phyloP scores from a whole-genome alignment of 2,888 invertebrate species.

The Ypsolopha scabrella region DNA sequence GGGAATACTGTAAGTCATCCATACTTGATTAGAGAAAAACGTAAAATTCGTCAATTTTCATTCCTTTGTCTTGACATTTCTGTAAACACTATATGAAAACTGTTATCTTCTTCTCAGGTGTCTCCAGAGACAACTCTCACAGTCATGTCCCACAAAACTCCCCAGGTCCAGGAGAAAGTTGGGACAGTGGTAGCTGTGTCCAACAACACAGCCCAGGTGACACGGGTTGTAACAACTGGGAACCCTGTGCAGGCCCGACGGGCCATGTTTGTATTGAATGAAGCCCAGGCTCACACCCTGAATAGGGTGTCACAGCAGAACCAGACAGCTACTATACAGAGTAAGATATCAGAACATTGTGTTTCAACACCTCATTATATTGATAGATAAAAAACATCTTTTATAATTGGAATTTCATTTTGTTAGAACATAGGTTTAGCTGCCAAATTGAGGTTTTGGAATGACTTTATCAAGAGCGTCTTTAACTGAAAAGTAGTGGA shows the following conservation, averaged over 20 bases:
- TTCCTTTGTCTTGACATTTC: not conserved
- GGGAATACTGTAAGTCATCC: slow-evolving; percentile 53
- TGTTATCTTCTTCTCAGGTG: slow-evolving; percentile 32
- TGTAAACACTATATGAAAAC: not conserved
- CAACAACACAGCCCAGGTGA: slow-evolving; percentile 53
- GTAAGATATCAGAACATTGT: slow-evolving; percentile 27
- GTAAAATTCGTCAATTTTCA: not conserved
- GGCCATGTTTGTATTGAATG: slow-evolving; percentile 65
- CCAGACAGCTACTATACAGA: slow-evolving; percentile 60
- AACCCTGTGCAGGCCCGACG: slow-evolving; percentile 42
- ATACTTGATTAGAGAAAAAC: not conserved
- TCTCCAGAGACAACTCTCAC: slow-evolving; percentile 64
- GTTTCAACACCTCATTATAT: not conserved
- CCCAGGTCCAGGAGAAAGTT: slow-evolving; percentile 62
- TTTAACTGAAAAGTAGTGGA: no score
- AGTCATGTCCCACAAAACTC: slow-evolving; percentile 63
- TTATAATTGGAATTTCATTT: no score
- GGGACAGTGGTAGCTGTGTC: slow-evolving; percentile 56
- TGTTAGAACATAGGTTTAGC: no score
- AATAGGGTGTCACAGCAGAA: slow-evolving; percentile 61
- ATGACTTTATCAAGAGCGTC: no score
- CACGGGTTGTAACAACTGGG: slow-evolving; percentile 52
- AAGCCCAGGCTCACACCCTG: slow-evolving; percentile 46
- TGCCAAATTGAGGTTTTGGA: no score
- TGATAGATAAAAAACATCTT: not conserved